Percentiles rank a stretch among this genome's conserved stretches.
Evolutionary conservation across 1,140 invertebrate genomes (phyloP).

Genomic region (Pogonomyrmex barbatus): DNA sequence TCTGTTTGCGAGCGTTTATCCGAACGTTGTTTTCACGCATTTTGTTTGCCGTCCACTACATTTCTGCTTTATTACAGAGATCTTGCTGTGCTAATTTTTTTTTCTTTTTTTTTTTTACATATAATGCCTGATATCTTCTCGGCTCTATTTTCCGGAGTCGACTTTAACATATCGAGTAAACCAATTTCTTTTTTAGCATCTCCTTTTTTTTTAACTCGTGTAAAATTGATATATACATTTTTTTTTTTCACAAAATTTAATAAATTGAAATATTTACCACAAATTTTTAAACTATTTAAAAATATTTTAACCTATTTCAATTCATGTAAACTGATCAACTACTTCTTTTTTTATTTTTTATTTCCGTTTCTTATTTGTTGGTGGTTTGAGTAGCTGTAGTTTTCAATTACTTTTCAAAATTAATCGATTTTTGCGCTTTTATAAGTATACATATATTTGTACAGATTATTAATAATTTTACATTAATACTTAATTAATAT

Average conservation of each 20-base stretch:
- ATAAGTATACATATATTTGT: neutral
- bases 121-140: neutral
- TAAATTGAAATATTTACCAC: neutral
- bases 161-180: neutral
- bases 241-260: conserved; percentile 18
- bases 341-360: neutral
- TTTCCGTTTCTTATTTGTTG: neutral
- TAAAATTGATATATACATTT: neutral
- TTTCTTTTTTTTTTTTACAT: conserved; percentile 4
- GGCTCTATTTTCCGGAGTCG: neutral
- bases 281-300: no score
- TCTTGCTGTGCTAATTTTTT: conserved; percentile 15
- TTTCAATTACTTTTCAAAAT: neutral
- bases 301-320: no score
- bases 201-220: conserved; percentile 9
- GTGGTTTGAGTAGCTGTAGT: neutral
- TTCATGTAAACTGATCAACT: neutral
- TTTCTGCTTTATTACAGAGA: conserved; percentile 52
- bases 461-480: neutral
- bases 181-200: conserved; percentile 1
- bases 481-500: conserved; percentile 11
- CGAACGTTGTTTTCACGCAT: conserved; percentile 46
- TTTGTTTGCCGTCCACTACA: conserved; percentile 41
- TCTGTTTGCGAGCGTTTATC: conserved; percentile 42
- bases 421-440: neutral